These are phyloP conservation scores for Junonia oenone DNA, from an alignment of 2,888 invertebrate genomes.

Conservation along the genomic window DNA sequence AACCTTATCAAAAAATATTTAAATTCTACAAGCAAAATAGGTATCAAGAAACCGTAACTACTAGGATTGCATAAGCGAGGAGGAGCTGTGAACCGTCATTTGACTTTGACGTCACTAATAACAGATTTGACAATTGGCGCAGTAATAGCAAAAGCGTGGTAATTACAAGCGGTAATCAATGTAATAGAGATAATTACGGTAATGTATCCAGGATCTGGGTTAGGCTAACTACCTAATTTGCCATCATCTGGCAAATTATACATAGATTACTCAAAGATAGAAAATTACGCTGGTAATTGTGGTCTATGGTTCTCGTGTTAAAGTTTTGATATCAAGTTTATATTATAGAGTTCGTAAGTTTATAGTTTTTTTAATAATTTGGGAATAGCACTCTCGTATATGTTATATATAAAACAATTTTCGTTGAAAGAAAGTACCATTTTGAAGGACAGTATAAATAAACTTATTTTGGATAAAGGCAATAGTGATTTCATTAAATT, in stretches of 20 bases:
- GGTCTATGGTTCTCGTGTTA: constrained; percentile 24
- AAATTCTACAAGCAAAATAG: background rate
- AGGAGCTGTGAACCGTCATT: constrained; percentile 8
- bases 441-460: too few species aligned
- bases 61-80: background rate
- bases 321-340: background rate
- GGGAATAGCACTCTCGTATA: too few species aligned
- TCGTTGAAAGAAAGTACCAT: too few species aligned
- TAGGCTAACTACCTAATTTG: constrained; percentile 26
- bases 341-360: too few species aligned
- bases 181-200: constrained; percentile 42
- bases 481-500: too few species aligned
- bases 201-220: constrained; percentile 33
- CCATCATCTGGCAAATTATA: constrained; percentile 28
- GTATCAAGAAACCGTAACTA: background rate
- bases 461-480: too few species aligned
- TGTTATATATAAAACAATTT: too few species aligned
- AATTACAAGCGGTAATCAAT: constrained; percentile 31
- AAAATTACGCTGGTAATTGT: constrained; percentile 26
- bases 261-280: constrained; percentile 23
- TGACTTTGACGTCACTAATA: constrained; percentile 10
- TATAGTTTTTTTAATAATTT: too few species aligned
- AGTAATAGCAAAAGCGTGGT: constrained; percentile 22
- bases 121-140: constrained; percentile 18
- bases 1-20: background rate